Evolutionary conservation across 2,797 vertebrate genomes (phyloP), one percentile per base, ranked within the genome.

Genomic region (Xiphorhynchus erythropygius): DNA sequence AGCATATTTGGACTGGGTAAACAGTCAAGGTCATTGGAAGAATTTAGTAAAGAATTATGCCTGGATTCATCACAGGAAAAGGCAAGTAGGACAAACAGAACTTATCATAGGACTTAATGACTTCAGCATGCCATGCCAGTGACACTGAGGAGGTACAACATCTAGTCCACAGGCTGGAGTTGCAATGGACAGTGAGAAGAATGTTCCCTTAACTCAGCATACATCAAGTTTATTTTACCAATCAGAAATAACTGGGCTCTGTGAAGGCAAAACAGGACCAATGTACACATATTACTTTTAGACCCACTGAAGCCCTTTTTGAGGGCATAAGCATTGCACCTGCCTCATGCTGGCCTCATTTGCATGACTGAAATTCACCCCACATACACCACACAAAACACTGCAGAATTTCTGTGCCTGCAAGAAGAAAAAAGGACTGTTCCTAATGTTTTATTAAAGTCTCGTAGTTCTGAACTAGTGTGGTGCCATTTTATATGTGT

Each of bases 371-470:
- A 90, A 90, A 88, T 84, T 67, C 63, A 93, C 47, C 57, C 55
- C 89, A 91, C 94, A 89, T 62, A 95, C 68, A 37, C 47, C 92
- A 89, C 59, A 82, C 22, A 89, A 94, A 95, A 91, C 87, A 55
- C 28, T 80, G 57, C 71, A 91, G 59, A 87, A 93, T 78, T 93
- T 81, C 77, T 69, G 52, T 71, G 71, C 57, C 85, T 93, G 32
- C 22, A 76, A 71, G 52, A 86, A 50, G 77, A 52, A 94, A 94
- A 93, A 94, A 57, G 24, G n/a, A 84, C 83, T 62, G 21, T 78
- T 74, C 33, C 60, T 94, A 90, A 93, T 92, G 91, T 94, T 97
- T 96, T 90, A 93, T 94, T 92, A 79, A 96, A 97, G 86, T 88
- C 95, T 96, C 4, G 3, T 73, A 92, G 89, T 92, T 89, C 46